Conservation (phyloP, 2,797 vertebrate genomes). For the Leptoclinus maculatus region DNA sequence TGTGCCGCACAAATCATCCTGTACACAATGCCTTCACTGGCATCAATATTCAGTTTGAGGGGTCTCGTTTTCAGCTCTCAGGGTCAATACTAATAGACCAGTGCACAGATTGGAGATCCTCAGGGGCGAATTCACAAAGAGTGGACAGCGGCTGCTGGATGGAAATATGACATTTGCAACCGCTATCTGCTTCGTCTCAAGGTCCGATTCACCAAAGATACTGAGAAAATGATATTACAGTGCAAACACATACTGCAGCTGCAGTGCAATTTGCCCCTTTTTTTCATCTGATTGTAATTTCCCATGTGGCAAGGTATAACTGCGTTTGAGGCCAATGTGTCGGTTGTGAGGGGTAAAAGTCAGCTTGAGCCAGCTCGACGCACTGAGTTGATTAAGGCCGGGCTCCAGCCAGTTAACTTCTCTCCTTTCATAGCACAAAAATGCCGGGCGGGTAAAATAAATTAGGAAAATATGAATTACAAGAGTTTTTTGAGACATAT, state of each 20-base stretch:
- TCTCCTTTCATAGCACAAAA: background rate
- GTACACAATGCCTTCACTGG: constrained; percentile 44
- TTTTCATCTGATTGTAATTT: background rate
- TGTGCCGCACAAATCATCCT: constrained; percentile 76
- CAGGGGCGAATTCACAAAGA: constrained; percentile 6
- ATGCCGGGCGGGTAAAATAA: background rate
- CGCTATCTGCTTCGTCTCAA: too few relatives aligned
- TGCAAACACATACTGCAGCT: background rate
- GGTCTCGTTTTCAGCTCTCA: constrained; percentile 75
- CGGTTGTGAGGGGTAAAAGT: background rate
- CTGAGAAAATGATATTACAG: background rate
- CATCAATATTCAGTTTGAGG: constrained; percentile 80
- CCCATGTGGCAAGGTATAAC: background rate
- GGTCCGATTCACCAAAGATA: background rate
- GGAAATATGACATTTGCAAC: background rate
- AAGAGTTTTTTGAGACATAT: background rate
- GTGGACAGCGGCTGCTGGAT: background rate
- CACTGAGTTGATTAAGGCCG: background rate
- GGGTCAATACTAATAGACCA: constrained; percentile 80
- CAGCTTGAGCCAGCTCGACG: background rate
- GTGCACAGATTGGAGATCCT: constrained; percentile 64
- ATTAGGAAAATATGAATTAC: background rate
- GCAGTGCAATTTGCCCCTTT: background rate
- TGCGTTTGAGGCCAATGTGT: background rate
- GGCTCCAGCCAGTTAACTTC: background rate